Evolutionary conservation across 2,797 vertebrate genomes (phyloP), one percentile per base, ranked within the genome.

Genomic region (Pogoniulus pusillus): DNA sequence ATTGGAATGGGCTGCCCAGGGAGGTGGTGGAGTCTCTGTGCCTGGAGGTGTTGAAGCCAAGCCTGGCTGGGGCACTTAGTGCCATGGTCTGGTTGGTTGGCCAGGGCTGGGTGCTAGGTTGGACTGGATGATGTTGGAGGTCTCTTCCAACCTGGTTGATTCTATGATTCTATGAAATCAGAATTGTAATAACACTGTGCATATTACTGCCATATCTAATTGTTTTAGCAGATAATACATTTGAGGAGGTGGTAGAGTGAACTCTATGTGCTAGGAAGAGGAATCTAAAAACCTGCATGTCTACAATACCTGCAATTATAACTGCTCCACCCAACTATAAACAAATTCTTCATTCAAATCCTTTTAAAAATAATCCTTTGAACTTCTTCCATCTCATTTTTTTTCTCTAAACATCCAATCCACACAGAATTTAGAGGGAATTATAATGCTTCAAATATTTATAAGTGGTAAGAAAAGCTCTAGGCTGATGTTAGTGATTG

Each of bases 311-410:
- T 49, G 62, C 60, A 82, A 63, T 91, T 95, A 89, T 62, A 64
- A 72, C 60, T 87, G 66, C 88, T 92, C 45, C 62, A 80, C 78
- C 72, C 84, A 77, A 62, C 32, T 23, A 74, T 39, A 58, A 64
- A 82, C n/a, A 88, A 86, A 58, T 91, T 86, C 35, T 94, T 93
- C 83, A 75, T 93, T 84, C 49, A 39, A 85, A 75, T 75, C 20
- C 6, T 85, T 90, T 93, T 62, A 4, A 64, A 94, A 88, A 62
- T 82, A 74, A 77, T 87, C 80, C 78, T 88, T 93, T 93, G 78
- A 96, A 91, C 78, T 80, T 86, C 78, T 92, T 93, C 87, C 60
- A 80, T 88, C 87, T 75, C 35, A 8, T 75, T 89, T 78, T 92
- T 86, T 83, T 78, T 90, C 75, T 93, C 89, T 83, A 7, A 51